Evolutionary conservation across 2,888 invertebrate species (phyloP), one percentile per base, ranked within the genome.

Genomic region (Phania funesta): DNA sequence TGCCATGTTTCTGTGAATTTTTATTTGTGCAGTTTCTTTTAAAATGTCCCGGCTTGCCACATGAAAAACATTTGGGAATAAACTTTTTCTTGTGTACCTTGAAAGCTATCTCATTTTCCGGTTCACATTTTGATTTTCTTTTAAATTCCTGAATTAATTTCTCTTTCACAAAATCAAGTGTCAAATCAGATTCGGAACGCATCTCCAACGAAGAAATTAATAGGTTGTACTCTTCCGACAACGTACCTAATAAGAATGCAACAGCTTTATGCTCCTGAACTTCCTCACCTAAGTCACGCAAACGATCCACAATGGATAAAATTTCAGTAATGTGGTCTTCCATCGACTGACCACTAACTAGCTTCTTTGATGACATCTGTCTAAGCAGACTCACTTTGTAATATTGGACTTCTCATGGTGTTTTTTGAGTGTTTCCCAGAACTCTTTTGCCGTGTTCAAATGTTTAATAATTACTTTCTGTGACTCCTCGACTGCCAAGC

Each of bases 171-270:
- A 76, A 35, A 41, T 52, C 41, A 3, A 68, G 11, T 1, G 67
- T 68, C 1, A 76, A 32, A 67, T 68, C 68, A 1, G 38, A n/a
- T 26, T 76, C 52, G 4, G 76, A 26, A 13, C 68, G 38, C 32
- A 76, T 67, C 38, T 68, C 76, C 41, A 76, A 38, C 11, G 67
- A n/a, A n/a, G 75, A 65, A 48, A 76, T 29, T 7, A 76, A 38
- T 11, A 16, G 2, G 20, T 68, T 76, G 13, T 76, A 76, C 1
- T 60, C 29, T 4, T 58, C 67, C 22, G 75, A 38, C 29, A 76
- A 18, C 11, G 35, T 75, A 3, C 65, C 65, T 29, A 65, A 38
- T 26, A 74, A 54, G 18, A 62, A 74, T 24, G 62, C 54, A 18
- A 74, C 64, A 35, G 60, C 22, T 26, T 64, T 74, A n/a, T 54